Base-by-base conservation (phyloP, 2,888 invertebrate species). In the Melolontha melolontha region DNA sequence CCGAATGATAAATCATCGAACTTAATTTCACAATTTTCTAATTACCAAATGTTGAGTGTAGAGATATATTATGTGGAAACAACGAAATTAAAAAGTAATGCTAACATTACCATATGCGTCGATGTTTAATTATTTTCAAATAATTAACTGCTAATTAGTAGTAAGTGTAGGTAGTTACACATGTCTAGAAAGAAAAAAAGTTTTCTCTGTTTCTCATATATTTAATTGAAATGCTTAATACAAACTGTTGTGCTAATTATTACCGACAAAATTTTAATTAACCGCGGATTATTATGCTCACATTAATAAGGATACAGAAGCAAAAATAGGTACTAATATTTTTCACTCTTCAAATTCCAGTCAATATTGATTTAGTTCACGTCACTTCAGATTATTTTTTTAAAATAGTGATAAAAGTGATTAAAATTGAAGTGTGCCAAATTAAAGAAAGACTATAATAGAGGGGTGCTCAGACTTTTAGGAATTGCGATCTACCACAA, bases 61-160 rank as follows among this genome's bases (percentile, higher is more conserved):
- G 22, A 22, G 22, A 22, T 22, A 22, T 22, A 22, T 22, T 22
- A 55, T 55, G 41, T 41, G 40, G 41, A 55, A 40, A 40, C 41
- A 55, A 55, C 55, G 55, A 55, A 55, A 11, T 12, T 41, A 55
- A 55, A 42, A 17, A 7, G 11, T 27, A 41, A 41, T 57, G 50
- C 34, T 55, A 22, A 22, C 29, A 52, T 16, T 64, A 52, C 64
- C 64, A 64, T 64, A 64, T 41, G 22, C 29, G 64, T 54, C 52
- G 42, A 44, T 17, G 14, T 44, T 64, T 64, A 64, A 64, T 64
- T 64, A 64, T 64, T 64, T 64, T 34, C 52, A 54, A 52, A 54
- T 64, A 64, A 54, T 44, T 64, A 54, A 52, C 42, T 10, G 29
- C 64, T 64, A 64, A 64, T 64, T 64, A 64, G 64, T 41, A 64